phyloP scores from a whole-genome alignment of 2,797 vertebrate species.

The Pelodytes ibericus region DNA sequence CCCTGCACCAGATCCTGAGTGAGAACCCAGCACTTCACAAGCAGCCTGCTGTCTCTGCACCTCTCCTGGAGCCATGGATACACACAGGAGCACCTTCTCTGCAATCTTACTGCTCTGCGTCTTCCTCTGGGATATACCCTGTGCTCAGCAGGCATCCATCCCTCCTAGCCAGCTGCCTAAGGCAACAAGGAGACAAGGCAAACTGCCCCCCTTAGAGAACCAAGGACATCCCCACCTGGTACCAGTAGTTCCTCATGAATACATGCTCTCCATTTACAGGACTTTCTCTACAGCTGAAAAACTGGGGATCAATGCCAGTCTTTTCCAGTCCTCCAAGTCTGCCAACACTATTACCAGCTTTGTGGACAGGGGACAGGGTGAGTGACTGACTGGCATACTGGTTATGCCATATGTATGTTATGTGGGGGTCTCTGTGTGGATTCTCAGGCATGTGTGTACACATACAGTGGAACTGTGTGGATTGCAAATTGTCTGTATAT shows the following conservation, averaged over 20 bases:
- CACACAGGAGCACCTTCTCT: conserved; percentile 64
- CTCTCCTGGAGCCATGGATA: conserved; percentile 49
- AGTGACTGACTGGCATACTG: conserved; percentile 61
- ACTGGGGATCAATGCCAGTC: conserved; percentile 88
- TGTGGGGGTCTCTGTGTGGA: too few relatives aligned
- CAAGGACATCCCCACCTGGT: conserved; percentile 32
- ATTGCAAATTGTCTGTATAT: too few relatives aligned
- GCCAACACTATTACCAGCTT: conserved; percentile 95
- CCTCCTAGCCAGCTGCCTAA: conserved; percentile 72
- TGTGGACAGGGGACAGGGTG: conserved; percentile 88
- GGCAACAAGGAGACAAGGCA: conserved; percentile 73
- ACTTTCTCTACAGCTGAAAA: conserved; percentile 90
- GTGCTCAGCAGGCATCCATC: conserved; percentile 89
- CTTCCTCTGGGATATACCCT: conserved; percentile 91
- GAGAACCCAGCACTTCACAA: conserved; percentile 49
- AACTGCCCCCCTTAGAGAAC: conserved; percentile 44
- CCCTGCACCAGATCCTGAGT: conserved; percentile 62
- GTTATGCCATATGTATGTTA: neutral
- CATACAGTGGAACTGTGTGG: too few relatives aligned
- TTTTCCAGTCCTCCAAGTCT: conserved; percentile 86
- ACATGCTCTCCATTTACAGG: conserved; percentile 95
- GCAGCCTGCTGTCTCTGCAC: conserved; percentile 59
- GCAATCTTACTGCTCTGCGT: conserved; percentile 74
- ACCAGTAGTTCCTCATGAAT: conserved; percentile 86
- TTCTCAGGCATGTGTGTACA: too few relatives aligned